Evolutionary conservation across 2,888 invertebrate genomes (phyloP), one percentile per base, ranked within the genome.

Genomic region (Rhagonycha lutea): DNA sequence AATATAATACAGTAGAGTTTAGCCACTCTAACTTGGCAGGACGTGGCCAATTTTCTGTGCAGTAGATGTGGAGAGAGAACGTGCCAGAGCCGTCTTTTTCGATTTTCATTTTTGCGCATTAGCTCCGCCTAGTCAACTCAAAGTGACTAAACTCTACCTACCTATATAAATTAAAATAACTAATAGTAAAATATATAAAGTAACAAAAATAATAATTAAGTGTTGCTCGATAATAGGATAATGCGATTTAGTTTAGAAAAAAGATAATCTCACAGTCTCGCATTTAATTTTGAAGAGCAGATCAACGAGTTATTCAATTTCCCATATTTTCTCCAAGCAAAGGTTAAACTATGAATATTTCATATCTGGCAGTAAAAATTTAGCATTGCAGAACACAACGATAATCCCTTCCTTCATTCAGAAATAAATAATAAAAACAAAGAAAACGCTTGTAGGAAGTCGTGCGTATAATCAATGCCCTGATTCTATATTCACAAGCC

Each of bases 381-480:
- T 47, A 47, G 47, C 47, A 47, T 47, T 47, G 47, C 47, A 47
- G 47, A 47, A 47, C 47, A 47, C 47, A 47, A 47, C 47, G 47
- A 47, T 47, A 47, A 47, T 47, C 47, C 47, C 47, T n/a, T 47
- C 47, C 47, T 47, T 47, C 47, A 47, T 47, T 47, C 47, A 47
- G 61, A 29, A 68, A 72, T 62, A 75, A 60, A 68, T 23, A 47
- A 23, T 11, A 28, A 72, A 74, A 73, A 69, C 73, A 79, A 79
- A 74, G 81, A 82, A 83, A 79, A 70, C 18, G 29, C 61, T 80
- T 83, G 83, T 81, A 82, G 75, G 81, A 84, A 85, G 83, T 85
- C 85, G 85, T 85, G 85, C 85, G 83, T 85, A 81, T 85, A 85
- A 85, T 85, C 85, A 85, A 85, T 85, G 85, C 85, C 80, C 84